phyloP scores from a whole-genome alignment of 1,140 invertebrate genomes.

The Samia ricini region DNA sequence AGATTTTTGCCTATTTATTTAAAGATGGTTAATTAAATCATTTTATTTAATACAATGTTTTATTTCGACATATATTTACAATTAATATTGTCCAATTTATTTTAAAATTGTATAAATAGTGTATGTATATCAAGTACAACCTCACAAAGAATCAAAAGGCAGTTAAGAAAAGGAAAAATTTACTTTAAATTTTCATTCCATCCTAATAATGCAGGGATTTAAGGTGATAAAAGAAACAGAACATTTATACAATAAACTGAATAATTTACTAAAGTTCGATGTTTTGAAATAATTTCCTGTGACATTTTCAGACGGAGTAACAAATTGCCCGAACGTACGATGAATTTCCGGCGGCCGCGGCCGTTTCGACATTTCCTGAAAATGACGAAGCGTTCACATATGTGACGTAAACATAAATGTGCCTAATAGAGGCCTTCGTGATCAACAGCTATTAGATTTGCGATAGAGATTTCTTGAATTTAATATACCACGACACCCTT shows the following conservation, averaged over 20 bases:
- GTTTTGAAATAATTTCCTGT: constrained; percentile 40
- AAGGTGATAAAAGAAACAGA: not conserved
- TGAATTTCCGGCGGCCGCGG: constrained; percentile 49
- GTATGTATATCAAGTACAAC: too few relatives aligned
- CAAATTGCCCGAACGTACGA: constrained; percentile 50
- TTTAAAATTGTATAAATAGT: too few relatives aligned
- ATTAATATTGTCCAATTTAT: too few relatives aligned
- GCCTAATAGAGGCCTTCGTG: constrained; percentile 24
- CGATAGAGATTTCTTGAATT: constrained; percentile 11
- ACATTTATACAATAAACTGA: not conserved
- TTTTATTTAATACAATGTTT: too few relatives aligned
- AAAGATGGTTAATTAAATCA: too few relatives aligned
- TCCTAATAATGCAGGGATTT: too few relatives aligned
- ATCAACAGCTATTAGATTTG: constrained; percentile 16
- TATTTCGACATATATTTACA: too few relatives aligned
- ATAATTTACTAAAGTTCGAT: constrained; percentile 5
- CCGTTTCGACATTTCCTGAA: constrained; percentile 47
- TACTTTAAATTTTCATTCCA: too few relatives aligned
- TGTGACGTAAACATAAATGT: constrained; percentile 22
- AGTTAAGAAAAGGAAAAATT: too few relatives aligned
- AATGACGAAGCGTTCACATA: constrained; percentile 44
- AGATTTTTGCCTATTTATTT: too few relatives aligned
- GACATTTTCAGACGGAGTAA: constrained; percentile 43
- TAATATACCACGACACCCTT: constrained; percentile 11
- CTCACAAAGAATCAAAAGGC: too few relatives aligned